These are phyloP conservation scores for Heliangelus exortis DNA, from an alignment of 2,797 vertebrate genomes.

Conservation along the genomic window DNA sequence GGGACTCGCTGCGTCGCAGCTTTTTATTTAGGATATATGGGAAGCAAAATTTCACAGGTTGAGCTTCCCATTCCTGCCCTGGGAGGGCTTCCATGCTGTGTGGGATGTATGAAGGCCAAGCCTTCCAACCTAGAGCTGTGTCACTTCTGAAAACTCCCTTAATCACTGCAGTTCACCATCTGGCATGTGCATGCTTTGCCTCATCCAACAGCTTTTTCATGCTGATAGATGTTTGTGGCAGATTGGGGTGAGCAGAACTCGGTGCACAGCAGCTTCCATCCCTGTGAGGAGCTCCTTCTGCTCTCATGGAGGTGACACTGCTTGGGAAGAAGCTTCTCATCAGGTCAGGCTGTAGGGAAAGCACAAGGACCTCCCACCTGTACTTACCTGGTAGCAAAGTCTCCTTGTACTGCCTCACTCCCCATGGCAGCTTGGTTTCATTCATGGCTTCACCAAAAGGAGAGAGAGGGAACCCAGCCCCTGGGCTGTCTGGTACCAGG, in stretches of 20 bases:
- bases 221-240: background rate
- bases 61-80: background rate
- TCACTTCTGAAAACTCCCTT: background rate
- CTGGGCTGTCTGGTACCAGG: background rate
- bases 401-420: background rate
- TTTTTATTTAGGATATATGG: background rate
- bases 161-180: background rate
- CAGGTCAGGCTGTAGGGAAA: background rate
- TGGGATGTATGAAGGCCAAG: background rate
- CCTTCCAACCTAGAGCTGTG: background rate
- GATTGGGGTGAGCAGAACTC: background rate
- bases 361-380: background rate
- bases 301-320: background rate
- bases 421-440: background rate
- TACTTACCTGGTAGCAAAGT: background rate
- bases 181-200: constrained; percentile 21
- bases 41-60: background rate
- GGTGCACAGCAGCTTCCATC: background rate
- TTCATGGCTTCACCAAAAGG: background rate
- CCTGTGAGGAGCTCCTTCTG: background rate
- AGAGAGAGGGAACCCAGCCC: background rate
- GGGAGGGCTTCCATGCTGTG: background rate
- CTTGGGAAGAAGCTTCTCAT: background rate
- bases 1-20: fast-evolving
- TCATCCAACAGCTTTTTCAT: background rate